Evolutionary conservation across 2,888 invertebrate genomes (phyloP), one percentile per base, ranked within the genome.

Genomic region (Polyploca ridens): DNA sequence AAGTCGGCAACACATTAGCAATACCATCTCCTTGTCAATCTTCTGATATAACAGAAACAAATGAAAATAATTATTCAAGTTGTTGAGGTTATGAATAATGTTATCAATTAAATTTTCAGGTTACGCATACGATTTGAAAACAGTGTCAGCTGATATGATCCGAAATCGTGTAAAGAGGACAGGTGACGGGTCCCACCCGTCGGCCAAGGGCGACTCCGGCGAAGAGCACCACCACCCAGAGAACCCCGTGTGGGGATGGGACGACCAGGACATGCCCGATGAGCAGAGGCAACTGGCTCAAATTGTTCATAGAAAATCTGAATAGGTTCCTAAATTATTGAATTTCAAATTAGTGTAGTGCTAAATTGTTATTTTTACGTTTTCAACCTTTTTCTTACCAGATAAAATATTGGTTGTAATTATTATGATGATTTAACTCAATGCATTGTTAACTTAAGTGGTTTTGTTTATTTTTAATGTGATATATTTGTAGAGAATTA

Each of bases 91-190:
- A 41, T 5, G 13, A 41, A 13, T 3, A 13, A 41, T 13, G 13
- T 41, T 13, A 13, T 41, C 3, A 27, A 46, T 66, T 57, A 58
- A 66, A 62, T 61, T 81, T 73, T 3, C 96, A 88, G 98, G 98
- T 54, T 95, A 96, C 94, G 98, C 97, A 0, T 98, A 98, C 84
- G 98, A 98, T 83, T 88, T 98, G 77, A 98, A 98, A 89, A 97
- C 96, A 2, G 97, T 97, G 3, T 95, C 96, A 5, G 85, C 91
- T 7, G 96, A 96, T 4, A 95, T 97, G 94, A 95, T 98, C 1
- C 90, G 94, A 66, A 96, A 95, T 82, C 94, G 98, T 62, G 95
- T 96, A 0, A 83, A 91, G 19, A 95, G 97, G 75, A 97, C 97
- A 0, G 98, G 98, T 0, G 97, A 97, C 73, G 97, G 97, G 0